phyloP scores from a whole-genome alignment of 2,888 invertebrate species.

The Mesorhabditis spiculigera region DNA sequence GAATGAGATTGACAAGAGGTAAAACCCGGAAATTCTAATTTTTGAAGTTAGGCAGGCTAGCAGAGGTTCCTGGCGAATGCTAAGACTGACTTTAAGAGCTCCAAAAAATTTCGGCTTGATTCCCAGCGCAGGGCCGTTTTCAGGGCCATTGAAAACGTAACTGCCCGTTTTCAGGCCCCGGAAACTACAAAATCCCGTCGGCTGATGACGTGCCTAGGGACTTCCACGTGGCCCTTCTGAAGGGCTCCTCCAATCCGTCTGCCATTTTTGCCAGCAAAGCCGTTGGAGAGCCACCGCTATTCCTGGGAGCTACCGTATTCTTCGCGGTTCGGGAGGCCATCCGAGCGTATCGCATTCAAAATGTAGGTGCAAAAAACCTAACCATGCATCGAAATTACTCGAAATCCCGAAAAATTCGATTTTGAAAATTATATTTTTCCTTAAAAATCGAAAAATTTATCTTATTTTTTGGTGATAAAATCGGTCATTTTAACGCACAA shows the following conservation, averaged over 20 bases:
- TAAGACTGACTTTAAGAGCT: no score
- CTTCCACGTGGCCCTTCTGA: slow-evolving; percentile 86
- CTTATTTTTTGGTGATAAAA: no score
- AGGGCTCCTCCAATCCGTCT: slow-evolving; percentile 82
- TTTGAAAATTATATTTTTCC: no score
- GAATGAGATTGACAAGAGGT: slow-evolving; percentile 62
- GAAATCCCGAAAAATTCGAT: no score
- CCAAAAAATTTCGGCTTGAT: no score
- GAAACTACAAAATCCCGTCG: slow-evolving; percentile 88
- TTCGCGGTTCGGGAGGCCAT: slow-evolving; percentile 84
- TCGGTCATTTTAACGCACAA: no score
- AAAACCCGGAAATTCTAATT: not conserved
- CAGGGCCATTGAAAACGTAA: slow-evolving; percentile 58
- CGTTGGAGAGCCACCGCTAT: slow-evolving; percentile 90
- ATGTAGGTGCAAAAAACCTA: no score
- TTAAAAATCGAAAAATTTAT: no score
- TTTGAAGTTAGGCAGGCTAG: no score
- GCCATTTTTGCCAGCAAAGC: slow-evolving; percentile 95
- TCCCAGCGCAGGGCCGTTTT: no score
- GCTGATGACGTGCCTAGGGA: slow-evolving; percentile 85
- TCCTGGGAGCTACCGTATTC: slow-evolving; percentile 80
- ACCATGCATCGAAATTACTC: no score
- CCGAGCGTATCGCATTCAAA: slow-evolving; percentile 69
- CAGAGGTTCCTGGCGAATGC: no score
- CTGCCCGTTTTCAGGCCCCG: slow-evolving; percentile 76